phyloP scores from a whole-genome alignment of 2,113 vertebrate genomes.

The Labrus mixtus region DNA sequence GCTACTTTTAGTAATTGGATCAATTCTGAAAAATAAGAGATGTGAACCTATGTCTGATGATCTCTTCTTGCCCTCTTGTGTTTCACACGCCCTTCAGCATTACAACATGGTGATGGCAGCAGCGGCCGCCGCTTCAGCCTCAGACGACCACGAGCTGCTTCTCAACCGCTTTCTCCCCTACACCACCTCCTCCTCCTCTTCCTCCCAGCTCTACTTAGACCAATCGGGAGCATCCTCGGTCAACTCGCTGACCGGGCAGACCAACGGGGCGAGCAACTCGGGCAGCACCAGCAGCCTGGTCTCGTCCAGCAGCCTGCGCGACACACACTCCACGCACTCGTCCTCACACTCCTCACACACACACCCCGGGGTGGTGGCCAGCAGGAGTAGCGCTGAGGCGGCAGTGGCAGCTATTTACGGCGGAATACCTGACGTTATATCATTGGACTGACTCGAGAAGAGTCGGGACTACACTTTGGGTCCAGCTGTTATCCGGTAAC shows the following conservation, averaged over 20 bases:
- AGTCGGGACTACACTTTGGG: slow-evolving; percentile 12
- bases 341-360: slow-evolving; percentile 74
- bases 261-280: slow-evolving; percentile 88
- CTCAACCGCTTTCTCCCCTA: slow-evolving; percentile 95
- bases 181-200: slow-evolving; percentile 72
- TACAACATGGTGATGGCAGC: slow-evolving; percentile 97
- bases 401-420: slow-evolving; percentile 92
- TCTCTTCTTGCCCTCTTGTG: neutral
- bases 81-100: slow-evolving; percentile 84
- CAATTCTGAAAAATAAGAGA: no score
- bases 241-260: slow-evolving; percentile 84
- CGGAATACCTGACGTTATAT: slow-evolving; percentile 96
- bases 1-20: no score
- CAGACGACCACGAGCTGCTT: slow-evolving; percentile 95
- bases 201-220: slow-evolving; percentile 96
- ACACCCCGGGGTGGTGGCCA: slow-evolving; percentile 72
- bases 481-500: slow-evolving; percentile 27
- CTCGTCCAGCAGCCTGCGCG: slow-evolving; percentile 91
- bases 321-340: slow-evolving; percentile 86
- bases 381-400: slow-evolving; percentile 85
- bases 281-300: slow-evolving; percentile 93
- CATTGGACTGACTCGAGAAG: slow-evolving; percentile 89
- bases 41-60: neutral
- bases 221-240: slow-evolving; percentile 88
- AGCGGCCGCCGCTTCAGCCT: slow-evolving; percentile 91